Evolutionary conservation across 2,888 invertebrate species (phyloP), one percentile per base, ranked within the genome.

Genomic region (Hesperia comma): DNA sequence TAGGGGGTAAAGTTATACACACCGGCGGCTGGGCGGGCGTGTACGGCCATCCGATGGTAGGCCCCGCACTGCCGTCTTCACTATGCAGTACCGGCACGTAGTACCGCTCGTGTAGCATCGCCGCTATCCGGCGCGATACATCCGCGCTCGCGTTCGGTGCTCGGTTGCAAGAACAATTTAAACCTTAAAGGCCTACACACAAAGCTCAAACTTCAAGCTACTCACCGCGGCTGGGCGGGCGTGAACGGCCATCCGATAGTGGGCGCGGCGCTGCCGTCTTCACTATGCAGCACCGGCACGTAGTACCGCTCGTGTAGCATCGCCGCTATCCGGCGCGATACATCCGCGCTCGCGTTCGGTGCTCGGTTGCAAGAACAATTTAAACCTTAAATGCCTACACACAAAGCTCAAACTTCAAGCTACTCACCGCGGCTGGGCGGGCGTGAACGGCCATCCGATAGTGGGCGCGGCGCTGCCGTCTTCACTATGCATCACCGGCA

Each of bases 21-120:
- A 51, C 51, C 0, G 95, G 95, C 37, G 96, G 96, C 71, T 90
- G 88, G 2, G 93, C 92, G 6, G 96, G 95, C 0, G 96, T 95
- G 90, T 97, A 97, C 0, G 97, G 96, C 71, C 95, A 93, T 2
- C 97, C 98, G 70, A 98, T 95, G 43, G 94, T 87, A 57, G 98
- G 97, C 63, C 95, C 95, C 10, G 94, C 84, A 73, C 95, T 95
- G 80, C 95, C 95, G 81, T 97, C 97, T 71, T 95, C 95, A 0
- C 95, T 93, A 79, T 98, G 94, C 72, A 98, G 87, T 40, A 99
- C 96, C 17, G 98, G 98, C 78, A 99, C 97, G 90, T 97, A 98
- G 93, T 94, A 98, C 43, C 95, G 94, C 74, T 97, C 96, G 73
- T 94, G 94, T 46, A 98, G 86, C 77, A 97, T 87, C 56, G 85